Evolutionary conservation across 2,888 invertebrate genomes (phyloP).

Genomic region (Nomada flava): DNA sequence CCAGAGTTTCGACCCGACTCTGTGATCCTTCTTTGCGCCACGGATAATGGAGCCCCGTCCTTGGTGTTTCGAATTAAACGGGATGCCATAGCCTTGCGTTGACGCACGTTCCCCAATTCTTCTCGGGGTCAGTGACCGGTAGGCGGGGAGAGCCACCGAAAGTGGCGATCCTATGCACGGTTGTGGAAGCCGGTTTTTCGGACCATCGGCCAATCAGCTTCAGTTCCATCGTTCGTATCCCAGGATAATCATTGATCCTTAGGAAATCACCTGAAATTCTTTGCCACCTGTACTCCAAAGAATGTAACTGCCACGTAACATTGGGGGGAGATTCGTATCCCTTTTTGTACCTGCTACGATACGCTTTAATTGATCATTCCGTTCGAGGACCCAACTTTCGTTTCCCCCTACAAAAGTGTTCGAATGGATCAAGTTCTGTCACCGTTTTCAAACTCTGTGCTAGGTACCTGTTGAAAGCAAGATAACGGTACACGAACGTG

Average conservation of each 20-base stretch:
- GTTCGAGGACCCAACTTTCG: too few relatives aligned
- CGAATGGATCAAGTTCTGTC: too few relatives aligned
- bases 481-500: not conserved
- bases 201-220: not conserved
- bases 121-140: slow-evolving; percentile 72
- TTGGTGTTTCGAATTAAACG: slow-evolving; percentile 52
- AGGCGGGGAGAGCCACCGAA: slow-evolving; percentile 63
- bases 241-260: not conserved
- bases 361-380: too few relatives aligned
- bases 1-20: slow-evolving; percentile 55
- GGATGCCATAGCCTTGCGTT: slow-evolving; percentile 28
- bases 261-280: not conserved
- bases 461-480: too few relatives aligned
- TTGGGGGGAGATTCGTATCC: too few relatives aligned
- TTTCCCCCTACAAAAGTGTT: too few relatives aligned
- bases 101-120: slow-evolving; percentile 70
- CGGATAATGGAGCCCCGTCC: slow-evolving; percentile 36
- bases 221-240: not conserved
- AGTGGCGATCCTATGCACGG: slow-evolving; percentile 54
- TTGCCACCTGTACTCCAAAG: too few relatives aligned
- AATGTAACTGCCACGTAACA: too few relatives aligned
- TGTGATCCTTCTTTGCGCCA: slow-evolving; percentile 19
- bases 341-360: too few relatives aligned
- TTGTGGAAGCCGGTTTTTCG: slow-evolving; percentile 44
- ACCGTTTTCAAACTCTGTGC: too few relatives aligned